Conservation (phyloP, 2,113 vertebrate species). For the Mirza zaza region DNA sequence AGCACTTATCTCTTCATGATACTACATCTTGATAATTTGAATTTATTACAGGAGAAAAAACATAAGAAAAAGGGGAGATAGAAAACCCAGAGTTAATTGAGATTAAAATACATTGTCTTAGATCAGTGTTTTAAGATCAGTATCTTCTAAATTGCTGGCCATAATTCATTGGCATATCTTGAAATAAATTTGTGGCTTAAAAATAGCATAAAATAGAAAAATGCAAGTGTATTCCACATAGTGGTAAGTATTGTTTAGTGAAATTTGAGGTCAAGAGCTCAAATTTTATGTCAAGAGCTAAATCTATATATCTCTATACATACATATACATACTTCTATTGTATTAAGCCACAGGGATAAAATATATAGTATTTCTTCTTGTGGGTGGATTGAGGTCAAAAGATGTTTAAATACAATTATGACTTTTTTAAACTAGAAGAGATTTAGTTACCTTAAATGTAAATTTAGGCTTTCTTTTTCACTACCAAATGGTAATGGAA, state of each 20-base stretch:
- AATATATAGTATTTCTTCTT: not conserved
- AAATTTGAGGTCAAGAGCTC: not conserved
- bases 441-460: not conserved
- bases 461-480: not conserved
- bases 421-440: not conserved
- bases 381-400: not conserved
- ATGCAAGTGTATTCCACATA: not conserved
- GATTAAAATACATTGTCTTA: not conserved
- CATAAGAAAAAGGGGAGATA: not conserved
- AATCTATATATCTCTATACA: not conserved
- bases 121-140: not conserved
- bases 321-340: not conserved
- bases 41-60: not conserved
- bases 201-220: not conserved
- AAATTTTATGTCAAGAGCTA: not conserved
- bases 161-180: not conserved
- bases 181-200: not conserved
- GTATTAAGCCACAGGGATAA: not conserved
- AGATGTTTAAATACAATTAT: not conserved
- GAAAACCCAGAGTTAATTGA: not conserved
- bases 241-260: not conserved
- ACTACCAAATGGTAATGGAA: not conserved
- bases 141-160: not conserved
- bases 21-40: not conserved
- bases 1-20: not conserved